Percentiles rank a stretch among this genome's conserved stretches.
phyloP scores from a whole-genome alignment of 1,140 invertebrate species.

The Drosophila nigrodunni region DNA sequence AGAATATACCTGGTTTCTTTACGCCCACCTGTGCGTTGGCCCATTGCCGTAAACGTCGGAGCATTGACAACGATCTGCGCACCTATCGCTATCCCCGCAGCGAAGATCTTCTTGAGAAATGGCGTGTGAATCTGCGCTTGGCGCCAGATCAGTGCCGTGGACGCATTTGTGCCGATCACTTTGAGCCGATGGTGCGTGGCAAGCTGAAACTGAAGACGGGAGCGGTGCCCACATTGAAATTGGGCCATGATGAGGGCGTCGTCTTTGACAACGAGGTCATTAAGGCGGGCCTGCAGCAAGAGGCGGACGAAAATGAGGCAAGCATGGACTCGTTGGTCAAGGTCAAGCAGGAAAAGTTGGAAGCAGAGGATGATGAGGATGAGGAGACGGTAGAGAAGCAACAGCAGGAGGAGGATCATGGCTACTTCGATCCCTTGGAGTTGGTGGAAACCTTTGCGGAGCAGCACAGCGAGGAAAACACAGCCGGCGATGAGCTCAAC shows the following conservation, averaged over 20 bases:
- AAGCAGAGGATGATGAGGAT: conserved; percentile 17
- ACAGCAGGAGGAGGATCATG: conserved; percentile 35
- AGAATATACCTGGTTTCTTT: conserved; percentile 76
- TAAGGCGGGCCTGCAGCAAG: conserved; percentile 54
- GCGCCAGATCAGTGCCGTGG: conserved; percentile 64
- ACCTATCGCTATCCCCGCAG: conserved; percentile 71
- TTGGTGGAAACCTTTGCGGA: conserved; percentile 67
- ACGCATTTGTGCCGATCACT: conserved; percentile 75
- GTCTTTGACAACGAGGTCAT: conserved; percentile 71
- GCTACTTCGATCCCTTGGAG: conserved; percentile 66
- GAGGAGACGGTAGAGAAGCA: conserved; percentile 31
- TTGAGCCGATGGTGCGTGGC: conserved; percentile 70
- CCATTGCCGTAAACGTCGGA: conserved; percentile 68
- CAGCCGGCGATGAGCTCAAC: background rate
- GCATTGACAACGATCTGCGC: conserved; percentile 71
- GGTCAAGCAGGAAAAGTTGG: conserved; percentile 30
- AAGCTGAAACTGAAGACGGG: conserved; percentile 74
- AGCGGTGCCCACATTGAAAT: conserved; percentile 74
- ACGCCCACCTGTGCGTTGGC: conserved; percentile 67
- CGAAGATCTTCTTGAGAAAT: conserved; percentile 72
- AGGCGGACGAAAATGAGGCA: conserved; percentile 33
- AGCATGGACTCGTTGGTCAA: conserved; percentile 32
- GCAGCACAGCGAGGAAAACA: conserved; percentile 48
- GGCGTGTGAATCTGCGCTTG: conserved; percentile 66
- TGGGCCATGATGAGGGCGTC: conserved; percentile 68